Base-by-base conservation (phyloP, 2,113 vertebrate species). In the Antigone vipio region DNA sequence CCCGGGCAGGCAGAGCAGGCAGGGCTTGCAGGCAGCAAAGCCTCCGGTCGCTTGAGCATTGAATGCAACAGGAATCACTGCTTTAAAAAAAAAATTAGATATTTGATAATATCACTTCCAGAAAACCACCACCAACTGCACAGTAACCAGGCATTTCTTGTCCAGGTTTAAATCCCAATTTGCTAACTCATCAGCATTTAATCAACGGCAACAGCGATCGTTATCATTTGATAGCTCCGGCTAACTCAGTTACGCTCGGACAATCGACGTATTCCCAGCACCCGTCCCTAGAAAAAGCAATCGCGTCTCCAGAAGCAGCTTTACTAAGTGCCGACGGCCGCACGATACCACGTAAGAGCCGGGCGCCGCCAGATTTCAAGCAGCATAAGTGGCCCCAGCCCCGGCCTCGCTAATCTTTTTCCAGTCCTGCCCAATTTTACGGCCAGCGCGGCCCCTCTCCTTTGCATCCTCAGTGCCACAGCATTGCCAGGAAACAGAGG, bases 171-270 rank as follows among this genome's bases (percentile, higher is more conserved):
- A 90, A 93, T 66, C 88, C 88, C 93, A 77, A 62, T 92, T 94
- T 80, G 52, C 88, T 63, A 77, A 84, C 88, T 86, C 82, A 86
- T 93, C 91, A 89, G 72, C 64, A 3, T 74, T 94, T 88, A 87
- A 97, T 94, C 81, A 66, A 80, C 4, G 3, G 77, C 86, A 50
- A n/a, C 49, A 64, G 53, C 3, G 4, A 55, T 85, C 3, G 2
- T 24, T 71, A 50, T 17, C 71, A 13, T 91, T 93, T 34, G 9
- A 11, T 22, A 82, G 90, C 66, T 63, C 32, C 2, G 2, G 49
- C 60, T 81, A 63, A 80, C 60, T 40, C 90, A 10, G 87, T 58
- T 76, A 42, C 42, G 60, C 13, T 2, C 69, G 11, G 83, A 53
- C 18, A 7, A 67, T 11, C 5, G 3, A 3, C 22, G 1, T 15